Evolutionary conservation across 2,888 invertebrate genomes (phyloP), one percentile per base, ranked within the genome.

Genomic region (Tuberolachnus salignus): DNA sequence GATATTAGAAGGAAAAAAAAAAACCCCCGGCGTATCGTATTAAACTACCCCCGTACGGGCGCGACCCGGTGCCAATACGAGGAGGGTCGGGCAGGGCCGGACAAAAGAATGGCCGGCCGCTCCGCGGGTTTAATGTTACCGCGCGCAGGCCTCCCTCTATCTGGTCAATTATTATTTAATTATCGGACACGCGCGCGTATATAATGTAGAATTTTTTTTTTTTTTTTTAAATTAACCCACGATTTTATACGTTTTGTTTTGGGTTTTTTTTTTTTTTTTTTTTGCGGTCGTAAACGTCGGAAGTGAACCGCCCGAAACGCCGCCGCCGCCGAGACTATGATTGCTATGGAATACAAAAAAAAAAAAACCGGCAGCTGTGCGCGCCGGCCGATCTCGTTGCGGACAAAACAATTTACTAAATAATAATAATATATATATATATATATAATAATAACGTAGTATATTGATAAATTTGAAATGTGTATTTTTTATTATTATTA

Each of bases 111-210:
- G 59, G 42, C 49, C 34, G 34, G 34, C 34, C 34, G 34, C 34
- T 34, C n/a, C n/a, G 34, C 34, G 34, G 34, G 34, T 34, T 3
- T 34, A 34, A 34, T 34, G 34, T 34, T 34, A 34, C 34, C 49
- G 46, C 72, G 23, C n/a, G 61, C 59, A 23, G 6, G 6, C 42
- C 16, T 13, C 10, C 19, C 11, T n/a, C 78, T 78, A 78, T 78
- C 78, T 78, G 78, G 78, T 78, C 78, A 78, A 78, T 78, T 78
- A 78, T 78, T 78, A 78, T 69, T 78, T 6, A 69, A 78, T 78
- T 78, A 78, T 78, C 34, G 34, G 6, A 34, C 34, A 6, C 34
- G 34, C 34, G 34, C 6, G 34, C 34, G 34, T 34, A 34, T 34
- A 34, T 34, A 34, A 34, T 53, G 23, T 26, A 23, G 23, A 9